phyloP scores from a whole-genome alignment of 2,113 vertebrate genomes.

The Acrocephalus kingi region DNA sequence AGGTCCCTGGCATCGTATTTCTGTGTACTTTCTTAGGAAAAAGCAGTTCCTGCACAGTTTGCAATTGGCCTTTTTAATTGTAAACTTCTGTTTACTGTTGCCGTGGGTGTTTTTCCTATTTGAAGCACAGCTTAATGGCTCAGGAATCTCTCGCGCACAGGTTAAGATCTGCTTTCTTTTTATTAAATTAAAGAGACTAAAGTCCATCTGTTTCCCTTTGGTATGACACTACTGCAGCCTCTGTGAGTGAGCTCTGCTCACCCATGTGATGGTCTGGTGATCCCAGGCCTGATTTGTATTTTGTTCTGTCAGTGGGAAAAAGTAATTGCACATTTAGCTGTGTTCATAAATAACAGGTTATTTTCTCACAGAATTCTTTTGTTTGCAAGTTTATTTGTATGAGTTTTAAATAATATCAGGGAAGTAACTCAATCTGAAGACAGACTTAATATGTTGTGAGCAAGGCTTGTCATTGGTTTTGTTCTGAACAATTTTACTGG shows the following conservation, averaged over 20 bases:
- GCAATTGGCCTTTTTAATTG: background rate
- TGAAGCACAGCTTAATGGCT: background rate
- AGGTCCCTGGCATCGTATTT: background rate
- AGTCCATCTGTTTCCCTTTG: background rate
- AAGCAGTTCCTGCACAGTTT: background rate
- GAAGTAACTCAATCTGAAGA: background rate
- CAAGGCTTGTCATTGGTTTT: background rate
- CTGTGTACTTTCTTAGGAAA: background rate
- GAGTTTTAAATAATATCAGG: background rate
- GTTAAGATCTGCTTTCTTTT: background rate
- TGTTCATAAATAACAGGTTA: conserved; percentile 7
- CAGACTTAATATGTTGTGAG: background rate
- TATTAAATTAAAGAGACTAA: background rate
- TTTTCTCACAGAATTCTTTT: background rate
- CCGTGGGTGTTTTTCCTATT: conserved; percentile 1
- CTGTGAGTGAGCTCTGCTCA: background rate
- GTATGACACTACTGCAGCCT: background rate
- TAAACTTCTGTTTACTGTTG: conserved; percentile 14
- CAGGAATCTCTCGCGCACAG: background rate
- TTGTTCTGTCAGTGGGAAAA: conserved; percentile 17
- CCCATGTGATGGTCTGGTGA: conserved; percentile 20
- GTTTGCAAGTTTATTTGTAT: background rate
- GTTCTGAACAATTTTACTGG: background rate
- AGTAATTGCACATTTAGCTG: background rate
- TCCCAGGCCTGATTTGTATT: background rate